Conservation (phyloP, 2,888 invertebrate species). For the Acleris emargana region DNA sequence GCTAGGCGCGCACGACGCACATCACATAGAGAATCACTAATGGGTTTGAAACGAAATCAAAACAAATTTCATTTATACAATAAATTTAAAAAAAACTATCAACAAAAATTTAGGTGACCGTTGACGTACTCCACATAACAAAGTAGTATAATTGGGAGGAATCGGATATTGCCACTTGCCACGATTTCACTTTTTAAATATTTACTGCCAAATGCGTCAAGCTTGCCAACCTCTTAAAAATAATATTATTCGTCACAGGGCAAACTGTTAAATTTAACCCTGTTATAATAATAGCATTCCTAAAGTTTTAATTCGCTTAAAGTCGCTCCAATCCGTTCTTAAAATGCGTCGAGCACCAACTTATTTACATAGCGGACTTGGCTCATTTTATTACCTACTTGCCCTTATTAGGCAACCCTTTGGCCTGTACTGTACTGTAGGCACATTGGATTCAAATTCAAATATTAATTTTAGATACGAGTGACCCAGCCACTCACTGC, state of each 20-base stretch:
- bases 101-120: too few relatives aligned
- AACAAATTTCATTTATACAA: too few relatives aligned
- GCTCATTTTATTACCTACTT: slow-evolving; percentile 29
- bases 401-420: slow-evolving; percentile 31
- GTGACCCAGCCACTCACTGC: slow-evolving; percentile 32
- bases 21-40: too few relatives aligned
- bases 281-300: slow-evolving; percentile 10
- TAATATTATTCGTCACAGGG: not conserved
- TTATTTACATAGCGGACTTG: slow-evolving; percentile 29
- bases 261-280: slow-evolving; percentile 3
- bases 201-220: not conserved
- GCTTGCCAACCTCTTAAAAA: slow-evolving; percentile 4
- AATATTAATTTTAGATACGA: slow-evolving; percentile 37
- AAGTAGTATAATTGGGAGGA: too few relatives aligned
- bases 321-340: slow-evolving; percentile 28
- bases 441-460: slow-evolving; percentile 32
- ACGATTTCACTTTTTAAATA: too few relatives aligned
- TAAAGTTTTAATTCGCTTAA: slow-evolving; percentile 20
- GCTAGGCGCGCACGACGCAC: too few relatives aligned
- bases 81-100: too few relatives aligned
- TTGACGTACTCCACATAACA: too few relatives aligned
- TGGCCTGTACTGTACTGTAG: slow-evolving; percentile 8
- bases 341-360: slow-evolving; percentile 21
- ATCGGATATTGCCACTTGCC: too few relatives aligned
- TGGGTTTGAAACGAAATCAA: too few relatives aligned